Conservation (phyloP, 2,888 invertebrate species). For the Eupithecia pulchellata region DNA sequence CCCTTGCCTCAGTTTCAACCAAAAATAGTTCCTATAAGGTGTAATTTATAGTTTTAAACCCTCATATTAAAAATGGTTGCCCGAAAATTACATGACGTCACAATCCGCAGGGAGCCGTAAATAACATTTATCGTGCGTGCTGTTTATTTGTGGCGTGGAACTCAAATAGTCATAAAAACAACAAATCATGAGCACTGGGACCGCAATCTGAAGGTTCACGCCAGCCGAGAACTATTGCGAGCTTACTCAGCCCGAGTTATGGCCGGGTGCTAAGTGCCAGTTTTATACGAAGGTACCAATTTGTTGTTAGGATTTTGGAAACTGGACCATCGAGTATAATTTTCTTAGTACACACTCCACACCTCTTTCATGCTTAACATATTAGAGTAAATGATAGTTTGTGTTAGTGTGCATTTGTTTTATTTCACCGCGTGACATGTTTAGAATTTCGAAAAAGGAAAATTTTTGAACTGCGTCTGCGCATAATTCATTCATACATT, state of each 20-base stretch:
- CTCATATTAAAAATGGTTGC: slow-evolving; percentile 22
- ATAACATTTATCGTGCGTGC: slow-evolving; percentile 40
- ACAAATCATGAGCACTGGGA: slow-evolving; percentile 42
- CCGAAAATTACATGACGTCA: slow-evolving; percentile 24
- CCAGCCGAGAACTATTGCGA: slow-evolving; percentile 7
- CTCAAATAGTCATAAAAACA: slow-evolving; percentile 43
- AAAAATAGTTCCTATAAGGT: not conserved
- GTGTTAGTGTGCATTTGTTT: not conserved
- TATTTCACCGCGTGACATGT: not conserved
- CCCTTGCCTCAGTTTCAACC: not conserved
- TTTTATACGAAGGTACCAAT: not conserved
- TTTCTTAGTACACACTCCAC: not conserved
- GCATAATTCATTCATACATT: too few relatives aligned
- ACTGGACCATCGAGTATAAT: not conserved
- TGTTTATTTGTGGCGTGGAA: slow-evolving; percentile 40
- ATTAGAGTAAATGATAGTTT: not conserved
- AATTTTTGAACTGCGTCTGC: not conserved
- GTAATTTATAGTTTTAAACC: slow-evolving; percentile 18
- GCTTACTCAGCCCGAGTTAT: slow-evolving; percentile 4
- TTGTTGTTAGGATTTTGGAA: not conserved
- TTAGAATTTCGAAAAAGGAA: not conserved
- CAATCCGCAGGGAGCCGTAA: slow-evolving; percentile 38
- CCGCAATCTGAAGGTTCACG: slow-evolving; percentile 34
- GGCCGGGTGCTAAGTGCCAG: slow-evolving; percentile 3
- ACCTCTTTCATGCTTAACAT: not conserved